phyloP scores from a whole-genome alignment of 2,888 invertebrate genomes.

The Hydrotaea cyrtoneurina region DNA sequence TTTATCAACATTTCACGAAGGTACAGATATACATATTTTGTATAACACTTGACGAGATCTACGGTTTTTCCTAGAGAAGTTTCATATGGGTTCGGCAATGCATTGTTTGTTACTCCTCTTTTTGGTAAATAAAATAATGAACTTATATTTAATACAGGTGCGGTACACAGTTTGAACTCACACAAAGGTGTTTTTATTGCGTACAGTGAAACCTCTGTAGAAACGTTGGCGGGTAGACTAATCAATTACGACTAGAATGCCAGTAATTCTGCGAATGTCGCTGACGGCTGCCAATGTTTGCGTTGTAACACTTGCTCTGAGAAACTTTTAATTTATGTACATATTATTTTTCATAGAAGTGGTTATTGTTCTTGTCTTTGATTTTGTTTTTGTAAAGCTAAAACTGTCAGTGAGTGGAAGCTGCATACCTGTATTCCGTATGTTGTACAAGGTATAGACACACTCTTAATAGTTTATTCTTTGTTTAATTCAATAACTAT shows the following conservation, averaged over 20 bases:
- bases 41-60: too few relatives aligned
- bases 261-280: conserved; percentile 10
- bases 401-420: not conserved
- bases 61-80: too few relatives aligned
- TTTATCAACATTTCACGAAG: too few relatives aligned
- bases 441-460: not conserved
- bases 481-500: conserved; percentile 18
- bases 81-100: not conserved
- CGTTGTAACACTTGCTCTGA: conserved; percentile 25
- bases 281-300: not conserved
- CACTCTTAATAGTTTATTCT: conserved; percentile 26
- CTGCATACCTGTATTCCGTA: not conserved
- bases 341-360: conserved; percentile 8
- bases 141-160: not conserved
- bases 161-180: not conserved
- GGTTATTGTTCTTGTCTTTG: not conserved
- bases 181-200: not conserved
- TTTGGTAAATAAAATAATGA: not conserved
- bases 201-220: not conserved
- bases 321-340: conserved; percentile 23
- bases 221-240: not conserved
- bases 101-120: too few relatives aligned
- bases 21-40: too few relatives aligned
- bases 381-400: not conserved
- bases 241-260: not conserved